These are phyloP conservation scores for Patella vulgata DNA, from an alignment of 1,140 invertebrate species.

Conservation along the genomic window DNA sequence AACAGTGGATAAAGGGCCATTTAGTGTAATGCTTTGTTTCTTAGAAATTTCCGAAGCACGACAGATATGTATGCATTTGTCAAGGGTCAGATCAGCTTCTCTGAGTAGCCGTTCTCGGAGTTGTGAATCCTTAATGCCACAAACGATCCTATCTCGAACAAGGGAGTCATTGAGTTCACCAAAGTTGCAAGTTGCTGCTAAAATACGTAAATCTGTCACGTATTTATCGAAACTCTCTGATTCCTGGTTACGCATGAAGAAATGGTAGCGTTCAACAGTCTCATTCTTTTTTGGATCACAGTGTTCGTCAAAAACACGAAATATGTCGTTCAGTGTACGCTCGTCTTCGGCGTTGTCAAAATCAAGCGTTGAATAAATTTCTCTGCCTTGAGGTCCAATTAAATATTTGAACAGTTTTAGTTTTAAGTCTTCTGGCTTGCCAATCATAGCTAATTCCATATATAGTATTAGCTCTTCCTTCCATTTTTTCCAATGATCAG, in stretches of 20 bases:
- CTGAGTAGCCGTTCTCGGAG: slow-evolving; percentile 10
- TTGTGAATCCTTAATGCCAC: slow-evolving; percentile 3
- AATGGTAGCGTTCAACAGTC: slow-evolving; percentile 1
- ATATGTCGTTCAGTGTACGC: not conserved
- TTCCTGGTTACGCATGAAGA: slow-evolving; percentile 15
- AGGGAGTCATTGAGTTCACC: slow-evolving; percentile 13
- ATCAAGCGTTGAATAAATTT: too few species aligned
- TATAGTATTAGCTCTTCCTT: too few species aligned
- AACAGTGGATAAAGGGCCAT: not conserved
- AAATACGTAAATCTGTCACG: slow-evolving; percentile 12
- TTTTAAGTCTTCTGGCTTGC: too few species aligned
- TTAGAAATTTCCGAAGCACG: slow-evolving; percentile 4
- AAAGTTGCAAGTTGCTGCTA: slow-evolving; percentile 13
- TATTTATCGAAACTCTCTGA: slow-evolving; percentile 14
- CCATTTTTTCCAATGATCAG: too few species aligned
- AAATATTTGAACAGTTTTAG: too few species aligned
- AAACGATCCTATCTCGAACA: slow-evolving; percentile 15
- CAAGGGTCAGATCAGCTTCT: slow-evolving; percentile 8
- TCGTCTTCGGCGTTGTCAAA: too few species aligned
- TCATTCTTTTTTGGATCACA: slow-evolving; percentile 7
- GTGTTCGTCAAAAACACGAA: not conserved
- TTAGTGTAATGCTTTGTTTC: not conserved
- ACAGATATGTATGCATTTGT: slow-evolving; percentile 8
- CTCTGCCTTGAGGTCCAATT: too few species aligned
- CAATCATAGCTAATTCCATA: too few species aligned